Base-by-base conservation (phyloP, 2,888 invertebrate species). In the Cerastis rubricosa region DNA sequence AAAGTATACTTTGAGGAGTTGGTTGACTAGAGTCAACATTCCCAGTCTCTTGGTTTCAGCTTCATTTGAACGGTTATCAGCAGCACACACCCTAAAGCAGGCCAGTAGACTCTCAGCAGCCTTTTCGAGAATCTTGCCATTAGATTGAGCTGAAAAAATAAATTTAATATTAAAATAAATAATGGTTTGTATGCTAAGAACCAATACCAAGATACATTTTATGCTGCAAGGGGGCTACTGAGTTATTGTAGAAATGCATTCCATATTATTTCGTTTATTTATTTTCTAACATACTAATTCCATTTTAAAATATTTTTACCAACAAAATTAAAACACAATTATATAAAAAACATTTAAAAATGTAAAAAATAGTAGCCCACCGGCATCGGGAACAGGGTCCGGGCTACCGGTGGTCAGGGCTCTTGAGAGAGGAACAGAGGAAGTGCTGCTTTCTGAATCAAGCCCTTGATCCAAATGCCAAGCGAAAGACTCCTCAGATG, bases 1-100 rank as follows among this genome's bases (percentile, higher is more conserved):
- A 91, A 99, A 99, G 93, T 99, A 99, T 0, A 97, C 97, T 96
- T 99, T 99, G 87, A 99, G 98, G 9, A 99, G 97, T 94, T 99
- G 99, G 96, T 99, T 99, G 0, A 99, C 99, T 81, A 99, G 97
- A 90, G 98, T 98, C 88, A 99, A 95, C 99, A 99, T 99, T 76
- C 99, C 99, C 96, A 99, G 97, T 90, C 99, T 98, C 95, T 99
- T 99, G 0, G 99, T 99, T 82, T 99, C 98, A 76, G 98, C 98
- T 88, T 99, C 98, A 0, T 98, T 97, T 11, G 99, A 98, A 81
- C 99, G 97, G 93, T 98, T 99, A 93, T 99, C 99, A 40, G 99
- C 99, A 22, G 99, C 99, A 95, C 99, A 99, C 9, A 99, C 98
- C 88, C 99, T 97, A 95, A 99, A 99, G 94, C 99, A 99, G 6